A percentile compares a stretch with the other conserved stretches of the same genome.
phyloP scores from a whole-genome alignment of 2,888 invertebrate genomes.

The Pharmacophagus antenor region DNA sequence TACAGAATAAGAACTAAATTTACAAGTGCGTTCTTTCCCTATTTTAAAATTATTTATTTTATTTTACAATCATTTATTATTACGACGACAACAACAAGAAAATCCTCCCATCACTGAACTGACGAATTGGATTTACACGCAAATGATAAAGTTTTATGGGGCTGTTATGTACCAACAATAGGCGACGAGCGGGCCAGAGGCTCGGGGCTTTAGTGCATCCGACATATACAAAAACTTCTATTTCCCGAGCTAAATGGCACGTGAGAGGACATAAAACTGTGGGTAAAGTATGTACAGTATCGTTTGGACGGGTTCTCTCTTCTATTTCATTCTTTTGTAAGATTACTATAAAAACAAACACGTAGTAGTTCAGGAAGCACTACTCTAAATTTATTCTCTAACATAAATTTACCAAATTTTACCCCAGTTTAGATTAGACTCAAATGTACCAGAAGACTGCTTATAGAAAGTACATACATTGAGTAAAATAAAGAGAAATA shows the following conservation, averaged over 20 bases:
- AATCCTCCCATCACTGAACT: constrained; percentile 27
- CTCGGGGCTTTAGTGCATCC: constrained; percentile 73
- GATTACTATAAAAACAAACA: constrained; percentile 5
- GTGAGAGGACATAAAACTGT: constrained; percentile 77
- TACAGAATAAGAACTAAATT: too few relatives aligned
- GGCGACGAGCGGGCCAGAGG: constrained; percentile 55
- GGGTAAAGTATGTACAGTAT: constrained; percentile 65
- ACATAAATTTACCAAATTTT: constrained; percentile 1
- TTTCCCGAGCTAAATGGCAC: constrained; percentile 79
- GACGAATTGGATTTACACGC: constrained; percentile 35
- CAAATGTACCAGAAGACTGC: too few relatives aligned
- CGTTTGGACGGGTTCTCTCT: constrained; percentile 50
- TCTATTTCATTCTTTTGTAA: constrained; percentile 31
- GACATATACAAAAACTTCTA: constrained; percentile 80
- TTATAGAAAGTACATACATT: too few relatives aligned
- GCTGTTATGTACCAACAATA: constrained; percentile 65
- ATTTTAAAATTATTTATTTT: too few relatives aligned
- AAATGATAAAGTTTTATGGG: constrained; percentile 73
- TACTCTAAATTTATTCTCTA: neutral
- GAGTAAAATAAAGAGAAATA: too few relatives aligned
- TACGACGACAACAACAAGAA: neutral
- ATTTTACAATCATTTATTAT: neutral
- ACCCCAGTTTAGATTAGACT: too few relatives aligned
- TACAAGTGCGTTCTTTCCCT: too few relatives aligned
- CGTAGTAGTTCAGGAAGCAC: too few relatives aligned